Evolutionary conservation across 2,888 invertebrate genomes (phyloP), one percentile per base, ranked within the genome.

Genomic region (Limulus polyphemus): DNA sequence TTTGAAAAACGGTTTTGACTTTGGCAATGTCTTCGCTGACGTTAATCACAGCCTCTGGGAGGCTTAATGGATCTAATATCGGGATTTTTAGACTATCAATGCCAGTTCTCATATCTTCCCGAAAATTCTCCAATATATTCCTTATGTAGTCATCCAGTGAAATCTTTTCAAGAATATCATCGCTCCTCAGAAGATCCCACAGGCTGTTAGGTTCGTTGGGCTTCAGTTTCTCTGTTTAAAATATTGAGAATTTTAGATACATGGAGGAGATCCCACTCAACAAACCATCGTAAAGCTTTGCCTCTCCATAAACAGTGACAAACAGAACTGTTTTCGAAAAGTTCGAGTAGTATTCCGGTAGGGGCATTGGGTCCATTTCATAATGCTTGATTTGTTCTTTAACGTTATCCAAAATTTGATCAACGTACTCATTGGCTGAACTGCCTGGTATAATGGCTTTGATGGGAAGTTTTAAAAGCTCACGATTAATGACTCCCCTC

Each of bases 391-490:
- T 55, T 57, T 61, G 61, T 1, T 47, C 49, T 12, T 59, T 57
- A 1, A 66, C 66, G 14, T 66, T 66, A 17, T 16, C n/a, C 11
- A 66, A 50, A 4, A 66, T 63, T n/a, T 66, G 63, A 32, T 66
- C 66, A 17, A 66, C 52, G 59, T 66, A 66, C n/a, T 66, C 66
- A 16, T 66, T 58, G 32, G 66, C 62, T 4, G 56, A 47, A 1
- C 63, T 62, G 47, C 66, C 66, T 11, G 63, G 63, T 12, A 62
- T 62, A 32, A 65, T 65, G n/a, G 63, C 55, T 0, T 63, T 65
- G 49, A 65, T 65, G 1, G 65, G 63, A 12, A 65, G 47, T 52
- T 65, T 65, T 57, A 54, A 56, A 14, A 65, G 50, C 7, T 65
- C 60, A 14, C 63, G 59, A 58, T 65, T 63, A 49, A 65, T 57